Conservation (phyloP, 2,113 vertebrate genomes). For the Leptocoma aspasia region DNA sequence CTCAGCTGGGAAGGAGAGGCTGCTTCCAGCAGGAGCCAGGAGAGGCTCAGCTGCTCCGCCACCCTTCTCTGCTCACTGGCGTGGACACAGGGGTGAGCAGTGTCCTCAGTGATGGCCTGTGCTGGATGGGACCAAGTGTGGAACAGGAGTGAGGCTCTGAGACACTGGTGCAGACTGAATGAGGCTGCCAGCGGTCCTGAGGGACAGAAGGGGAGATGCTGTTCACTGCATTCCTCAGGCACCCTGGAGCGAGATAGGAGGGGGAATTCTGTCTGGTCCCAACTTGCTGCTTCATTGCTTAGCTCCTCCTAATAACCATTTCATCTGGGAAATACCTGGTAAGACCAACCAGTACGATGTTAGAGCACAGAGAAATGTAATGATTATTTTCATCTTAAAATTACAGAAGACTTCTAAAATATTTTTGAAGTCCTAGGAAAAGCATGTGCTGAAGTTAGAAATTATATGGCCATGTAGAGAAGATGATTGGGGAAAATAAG, state of each 20-base stretch:
- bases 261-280: not conserved
- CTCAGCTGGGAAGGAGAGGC: not conserved
- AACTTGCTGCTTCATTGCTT: not conserved
- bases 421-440: not conserved
- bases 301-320: not conserved
- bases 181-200: not conserved
- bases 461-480: not conserved
- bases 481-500: not conserved
- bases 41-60: fast-evolving
- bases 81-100: not conserved
- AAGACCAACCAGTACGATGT: fast-evolving
- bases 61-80: fast-evolving
- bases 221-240: not conserved
- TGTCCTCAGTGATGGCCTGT: not conserved
- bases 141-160: not conserved
- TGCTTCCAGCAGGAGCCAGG: not conserved
- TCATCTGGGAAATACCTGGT: not conserved
- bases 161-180: not conserved
- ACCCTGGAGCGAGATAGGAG: not conserved
- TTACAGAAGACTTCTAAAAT: not conserved
- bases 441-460: not conserved
- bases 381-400: not conserved
- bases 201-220: not conserved
- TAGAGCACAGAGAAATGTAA: not conserved
- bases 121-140: fast-evolving